Percentiles rank a stretch among this genome's conserved stretches.
Evolutionary conservation across 64 coral and sea anemone species (phyloP).

Genomic region (Catalaphyllia jardinei): DNA sequence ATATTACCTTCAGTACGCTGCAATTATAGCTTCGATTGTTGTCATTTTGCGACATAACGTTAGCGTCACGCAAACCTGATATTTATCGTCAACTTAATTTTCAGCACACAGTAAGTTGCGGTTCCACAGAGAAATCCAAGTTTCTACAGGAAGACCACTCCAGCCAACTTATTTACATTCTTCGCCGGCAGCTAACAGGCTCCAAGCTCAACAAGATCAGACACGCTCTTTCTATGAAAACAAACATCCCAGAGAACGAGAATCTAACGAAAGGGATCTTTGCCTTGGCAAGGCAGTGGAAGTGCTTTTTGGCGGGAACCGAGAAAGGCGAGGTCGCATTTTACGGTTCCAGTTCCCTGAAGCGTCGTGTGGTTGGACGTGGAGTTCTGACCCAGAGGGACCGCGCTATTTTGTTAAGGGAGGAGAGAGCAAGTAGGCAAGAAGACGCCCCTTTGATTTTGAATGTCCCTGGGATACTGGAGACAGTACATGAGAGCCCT

Average conservation of each 20-base stretch:
- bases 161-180: slow-evolving; percentile 89
- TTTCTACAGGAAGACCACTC: slow-evolving; percentile 97
- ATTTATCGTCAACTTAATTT: background rate
- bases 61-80: slow-evolving; percentile 22
- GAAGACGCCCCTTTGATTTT: slow-evolving; percentile 27
- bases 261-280: slow-evolving; percentile 94
- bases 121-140: slow-evolving; percentile 64
- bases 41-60: background rate
- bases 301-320: slow-evolving; percentile 92
- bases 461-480: slow-evolving; percentile 4
- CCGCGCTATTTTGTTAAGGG: slow-evolving; percentile 89
- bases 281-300: slow-evolving; percentile 92
- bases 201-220: slow-evolving; percentile 86
- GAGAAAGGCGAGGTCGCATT: slow-evolving; percentile 91
- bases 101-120: slow-evolving; percentile 56
- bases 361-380: slow-evolving; percentile 92
- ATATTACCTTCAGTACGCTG: too few species aligned
- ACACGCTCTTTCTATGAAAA: slow-evolving; percentile 65
- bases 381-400: slow-evolving; percentile 97
- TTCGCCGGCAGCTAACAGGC: slow-evolving; percentile 83
- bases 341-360: slow-evolving; percentile 84
- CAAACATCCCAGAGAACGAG: slow-evolving; percentile 73
- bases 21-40: background rate
- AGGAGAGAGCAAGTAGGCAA: slow-evolving; percentile 54
- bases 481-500: background rate